phyloP scores from a whole-genome alignment of 1,140 invertebrate genomes.

The Meloidogyne exigua region DNA sequence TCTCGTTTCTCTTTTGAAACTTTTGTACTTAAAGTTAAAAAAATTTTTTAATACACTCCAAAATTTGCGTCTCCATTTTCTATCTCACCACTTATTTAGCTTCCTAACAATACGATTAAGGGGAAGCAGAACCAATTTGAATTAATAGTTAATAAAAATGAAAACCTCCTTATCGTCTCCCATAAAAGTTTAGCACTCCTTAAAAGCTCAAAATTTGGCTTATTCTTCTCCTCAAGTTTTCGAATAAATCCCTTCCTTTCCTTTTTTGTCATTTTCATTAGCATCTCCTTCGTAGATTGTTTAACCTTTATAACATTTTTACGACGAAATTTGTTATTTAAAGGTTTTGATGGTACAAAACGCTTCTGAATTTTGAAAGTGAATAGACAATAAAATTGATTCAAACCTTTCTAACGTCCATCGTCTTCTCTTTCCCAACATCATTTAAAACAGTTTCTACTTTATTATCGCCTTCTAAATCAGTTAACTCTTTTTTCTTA shows the following conservation, averaged over 20 bases:
- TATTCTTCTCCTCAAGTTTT: constrained; percentile 41
- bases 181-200: constrained; percentile 40
- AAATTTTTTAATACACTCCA: neutral
- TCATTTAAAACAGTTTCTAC: neutral
- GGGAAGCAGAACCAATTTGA: too few relatives aligned
- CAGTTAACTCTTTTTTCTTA: neutral
- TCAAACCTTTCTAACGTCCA: neutral
- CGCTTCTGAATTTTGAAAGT: constrained; percentile 12
- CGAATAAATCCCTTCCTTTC: constrained; percentile 44
- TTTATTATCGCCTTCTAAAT: constrained; percentile 17
- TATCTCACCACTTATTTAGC: too few relatives aligned
- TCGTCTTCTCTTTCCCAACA: neutral
- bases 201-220: constrained; percentile 40
- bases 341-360: neutral
- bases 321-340: neutral
- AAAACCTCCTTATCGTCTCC: constrained; percentile 49
- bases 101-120: too few relatives aligned
- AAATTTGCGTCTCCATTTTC: neutral
- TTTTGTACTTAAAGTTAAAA: constrained; percentile 49
- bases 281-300: constrained; percentile 49
- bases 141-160: neutral
- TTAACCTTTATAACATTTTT: constrained; percentile 34
- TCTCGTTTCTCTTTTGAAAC: constrained; percentile 69
- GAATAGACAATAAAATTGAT: neutral
- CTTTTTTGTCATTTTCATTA: constrained; percentile 42